Base-by-base conservation (phyloP, 1,140 invertebrate genomes). In the Agraylea sexmaculata region DNA sequence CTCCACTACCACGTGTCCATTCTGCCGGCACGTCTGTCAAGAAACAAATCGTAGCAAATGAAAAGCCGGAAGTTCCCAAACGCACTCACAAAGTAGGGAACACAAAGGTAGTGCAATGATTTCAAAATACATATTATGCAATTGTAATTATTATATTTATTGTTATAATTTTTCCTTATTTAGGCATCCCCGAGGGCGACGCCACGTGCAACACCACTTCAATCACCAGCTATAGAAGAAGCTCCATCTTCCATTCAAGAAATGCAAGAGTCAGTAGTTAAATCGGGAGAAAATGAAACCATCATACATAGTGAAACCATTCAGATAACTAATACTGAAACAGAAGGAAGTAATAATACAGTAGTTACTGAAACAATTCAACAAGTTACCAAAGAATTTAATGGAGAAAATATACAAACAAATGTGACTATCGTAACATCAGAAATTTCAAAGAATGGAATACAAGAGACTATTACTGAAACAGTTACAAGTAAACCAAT, bases 131-230 rank as follows among this genome's bases (percentile, higher is more conserved):
- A 25, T 25, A 12, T 25, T 8, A 25, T 25, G 23, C 23, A 8
- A 12, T 12, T 25, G 23, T 12, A 25, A 8, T 25, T 25, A 25
- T 8, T 25, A 8, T 25, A 8, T 8, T 25, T 12, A 25, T 25
- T 35, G 33, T 21, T 35, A 12, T 17, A 35, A 10, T 6, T 32
- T 8, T 32, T 25, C 23, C 23, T 25, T 39, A 34, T 44, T 7
- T 20, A 44, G 42, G 42, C 62, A 5, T 68, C 65, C 3, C 63
- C 65, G 1, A 58, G 65, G 20, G 53, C 57, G 30, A 73, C 69
- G 11, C 69, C 70, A 4, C 68, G 62, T 43, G 64, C 65, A 15
- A 74, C 70, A 21, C 73, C 73, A 2, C 45, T 72, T 29, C 69
- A 72, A 39, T 73, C 71, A 45, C 73, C 73, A 0, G 62, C 62